A percentile compares a stretch with the other conserved stretches of the same genome.
Conservation (phyloP, 2,113 vertebrate species). For the Elachura formosa region DNA sequence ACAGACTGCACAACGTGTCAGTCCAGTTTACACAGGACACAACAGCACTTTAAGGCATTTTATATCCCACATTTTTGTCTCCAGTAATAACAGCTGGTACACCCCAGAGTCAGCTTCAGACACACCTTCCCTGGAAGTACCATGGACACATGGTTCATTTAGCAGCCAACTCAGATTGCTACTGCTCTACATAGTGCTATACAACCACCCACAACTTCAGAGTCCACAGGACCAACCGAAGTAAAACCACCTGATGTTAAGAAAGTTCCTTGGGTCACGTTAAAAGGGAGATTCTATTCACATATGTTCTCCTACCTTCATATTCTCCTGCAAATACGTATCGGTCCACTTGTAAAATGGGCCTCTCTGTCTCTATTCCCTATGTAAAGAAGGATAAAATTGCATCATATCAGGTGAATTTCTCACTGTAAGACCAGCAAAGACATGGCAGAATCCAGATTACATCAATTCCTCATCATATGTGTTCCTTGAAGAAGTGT, state of each 20-base stretch:
- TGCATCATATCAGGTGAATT: not conserved
- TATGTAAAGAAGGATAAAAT: constrained; percentile 55
- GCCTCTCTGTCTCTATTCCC: constrained; percentile 91
- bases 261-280: not conserved
- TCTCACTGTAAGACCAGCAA: not conserved
- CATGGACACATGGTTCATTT: not conserved
- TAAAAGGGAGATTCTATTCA: not conserved
- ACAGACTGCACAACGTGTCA: rapidly evolving
- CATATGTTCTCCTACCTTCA: constrained; percentile 78
- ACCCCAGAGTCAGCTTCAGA: not conserved
- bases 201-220: not conserved
- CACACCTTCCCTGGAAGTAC: not conserved
- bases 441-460: not conserved
- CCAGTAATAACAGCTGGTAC: not conserved
- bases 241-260: not conserved
- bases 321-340: constrained; percentile 95
- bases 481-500: not conserved
- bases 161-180: not conserved
- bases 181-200: not conserved
- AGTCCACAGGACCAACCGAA: not conserved
- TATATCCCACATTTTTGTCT: not conserved
- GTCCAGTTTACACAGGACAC: not conserved
- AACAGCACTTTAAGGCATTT: not conserved
- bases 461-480: not conserved
- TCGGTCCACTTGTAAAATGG: constrained; percentile 90